Evolutionary conservation across 2,888 invertebrate genomes (phyloP).

Genomic region (Sarcophaga variegata): DNA sequence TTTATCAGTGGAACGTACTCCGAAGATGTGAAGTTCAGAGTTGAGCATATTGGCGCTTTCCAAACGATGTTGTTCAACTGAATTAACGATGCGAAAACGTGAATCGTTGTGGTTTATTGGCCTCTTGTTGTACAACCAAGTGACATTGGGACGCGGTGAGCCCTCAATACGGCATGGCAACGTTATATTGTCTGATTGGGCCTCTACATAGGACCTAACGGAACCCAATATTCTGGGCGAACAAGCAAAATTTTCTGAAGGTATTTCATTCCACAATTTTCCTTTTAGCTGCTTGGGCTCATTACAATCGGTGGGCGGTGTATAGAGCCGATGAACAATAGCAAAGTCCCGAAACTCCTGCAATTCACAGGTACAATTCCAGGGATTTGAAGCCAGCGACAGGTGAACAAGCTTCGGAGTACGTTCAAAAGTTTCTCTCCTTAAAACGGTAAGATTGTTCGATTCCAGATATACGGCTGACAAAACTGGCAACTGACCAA

Average conservation of each 20-base stretch:
- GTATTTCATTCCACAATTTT: slow-evolving; percentile 88
- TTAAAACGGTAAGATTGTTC: slow-evolving; percentile 88
- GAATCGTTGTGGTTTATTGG: slow-evolving; percentile 77
- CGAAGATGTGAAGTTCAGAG: slow-evolving; percentile 86
- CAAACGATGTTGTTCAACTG: slow-evolving; percentile 75
- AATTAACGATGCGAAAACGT: slow-evolving; percentile 77
- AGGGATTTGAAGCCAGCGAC: slow-evolving; percentile 90
- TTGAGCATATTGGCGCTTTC: slow-evolving; percentile 73
- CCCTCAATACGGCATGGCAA: slow-evolving; percentile 85
- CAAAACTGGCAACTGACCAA: slow-evolving; percentile 87
- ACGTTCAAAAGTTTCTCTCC: slow-evolving; percentile 85
- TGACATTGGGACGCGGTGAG: slow-evolving; percentile 89
- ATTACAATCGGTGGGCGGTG: slow-evolving; percentile 88
- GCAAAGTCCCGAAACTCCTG: slow-evolving; percentile 90
- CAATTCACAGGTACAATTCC: slow-evolving; percentile 94
- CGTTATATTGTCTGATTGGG: slow-evolving; percentile 86
- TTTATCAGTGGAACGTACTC: slow-evolving; percentile 85
- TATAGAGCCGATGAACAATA: slow-evolving; percentile 88
- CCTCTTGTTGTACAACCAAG: slow-evolving; percentile 84
- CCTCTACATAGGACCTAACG: slow-evolving; percentile 84
- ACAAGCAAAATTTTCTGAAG: slow-evolving; percentile 91
- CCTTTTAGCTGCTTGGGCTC: slow-evolving; percentile 87
- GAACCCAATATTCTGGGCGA: slow-evolving; percentile 86
- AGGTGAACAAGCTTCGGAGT: slow-evolving; percentile 88
- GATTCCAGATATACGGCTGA: slow-evolving; percentile 87